Percentiles rank a stretch among this genome's conserved stretches.
Evolutionary conservation across 64 coral and sea anemone species (phyloP).

Genomic region (Montipora cactus): DNA sequence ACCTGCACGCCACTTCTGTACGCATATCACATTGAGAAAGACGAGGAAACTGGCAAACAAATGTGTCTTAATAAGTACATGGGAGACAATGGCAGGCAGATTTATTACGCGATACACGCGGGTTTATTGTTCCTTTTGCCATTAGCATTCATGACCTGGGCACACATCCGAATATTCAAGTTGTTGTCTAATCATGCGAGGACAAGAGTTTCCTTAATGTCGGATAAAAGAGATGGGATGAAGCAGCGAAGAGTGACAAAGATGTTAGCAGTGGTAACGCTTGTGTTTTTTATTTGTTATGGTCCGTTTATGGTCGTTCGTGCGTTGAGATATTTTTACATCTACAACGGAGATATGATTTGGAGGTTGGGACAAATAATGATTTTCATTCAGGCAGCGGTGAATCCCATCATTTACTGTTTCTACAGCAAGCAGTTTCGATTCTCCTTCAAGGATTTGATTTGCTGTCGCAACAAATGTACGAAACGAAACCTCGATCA

Average conservation of each 20-base stretch:
- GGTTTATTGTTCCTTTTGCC: conserved; percentile 71
- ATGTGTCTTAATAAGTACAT: conserved; percentile 70
- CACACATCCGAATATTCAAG: conserved; percentile 71
- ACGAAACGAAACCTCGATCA: conserved; percentile 20
- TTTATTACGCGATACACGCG: conserved; percentile 84
- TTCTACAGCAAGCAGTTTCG: conserved; percentile 90
- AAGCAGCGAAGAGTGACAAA: conserved; percentile 68
- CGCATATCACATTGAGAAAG: conserved; percentile 66
- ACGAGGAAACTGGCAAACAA: neutral
- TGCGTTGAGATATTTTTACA: conserved; percentile 72
- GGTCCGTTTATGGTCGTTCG: conserved; percentile 74
- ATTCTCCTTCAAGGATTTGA: conserved; percentile 47
- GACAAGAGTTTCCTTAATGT: neutral
- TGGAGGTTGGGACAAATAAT: conserved; percentile 85
- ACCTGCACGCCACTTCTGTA: conserved; percentile 72
- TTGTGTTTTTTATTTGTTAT: conserved; percentile 82
- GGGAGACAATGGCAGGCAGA: conserved; percentile 74
- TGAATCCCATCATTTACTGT: conserved; percentile 89
- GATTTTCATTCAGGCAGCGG: conserved; percentile 86
- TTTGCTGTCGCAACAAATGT: conserved; percentile 12
- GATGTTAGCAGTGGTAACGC: conserved; percentile 80
- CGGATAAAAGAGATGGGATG: neutral
- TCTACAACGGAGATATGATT: conserved; percentile 49
- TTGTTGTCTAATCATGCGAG: conserved; percentile 27
- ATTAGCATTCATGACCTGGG: conserved; percentile 60